These are phyloP conservation scores for Calliphora vomitoria DNA, from an alignment of 2,888 invertebrate species.

Conservation along the genomic window DNA sequence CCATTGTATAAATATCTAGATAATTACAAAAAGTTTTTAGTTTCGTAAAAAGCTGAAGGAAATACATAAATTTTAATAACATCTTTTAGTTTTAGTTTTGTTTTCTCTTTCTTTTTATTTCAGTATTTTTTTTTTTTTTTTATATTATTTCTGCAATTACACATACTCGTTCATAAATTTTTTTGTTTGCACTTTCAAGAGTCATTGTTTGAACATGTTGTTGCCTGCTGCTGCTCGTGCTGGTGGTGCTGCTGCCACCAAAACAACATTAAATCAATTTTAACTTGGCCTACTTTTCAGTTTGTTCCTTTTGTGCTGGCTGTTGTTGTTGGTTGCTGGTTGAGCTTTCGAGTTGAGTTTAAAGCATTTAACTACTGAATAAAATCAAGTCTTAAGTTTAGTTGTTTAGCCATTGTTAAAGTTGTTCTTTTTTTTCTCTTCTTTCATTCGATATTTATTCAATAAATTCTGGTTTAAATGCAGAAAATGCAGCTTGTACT, in stretches of 20 bases:
- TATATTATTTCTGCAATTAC: not conserved
- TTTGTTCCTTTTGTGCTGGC: slow-evolving; percentile 29
- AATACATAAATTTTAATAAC: slow-evolving; percentile 63
- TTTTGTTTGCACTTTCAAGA: slow-evolving; percentile 19
- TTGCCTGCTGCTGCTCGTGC: not conserved
- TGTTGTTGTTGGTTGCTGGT: not conserved
- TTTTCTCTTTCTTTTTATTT: slow-evolving; percentile 48
- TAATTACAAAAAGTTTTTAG: slow-evolving; percentile 49
- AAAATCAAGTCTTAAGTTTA: slow-evolving; percentile 46
- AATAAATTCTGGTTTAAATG: slow-evolving; percentile 31
- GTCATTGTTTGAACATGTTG: slow-evolving; percentile 36
- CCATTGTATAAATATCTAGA: slow-evolving; percentile 54
- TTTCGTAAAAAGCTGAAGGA: slow-evolving; percentile 43
- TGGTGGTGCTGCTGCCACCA: slow-evolving; percentile 23
- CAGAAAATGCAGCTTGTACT: slow-evolving; percentile 44
- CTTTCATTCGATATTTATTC: slow-evolving; percentile 30
- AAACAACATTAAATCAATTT: slow-evolving; percentile 82
- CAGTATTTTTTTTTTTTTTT: not conserved
- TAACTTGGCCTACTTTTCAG: slow-evolving; percentile 81
- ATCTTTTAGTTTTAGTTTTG: slow-evolving; percentile 25
- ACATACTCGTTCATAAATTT: not conserved
- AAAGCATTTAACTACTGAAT: slow-evolving; percentile 48
- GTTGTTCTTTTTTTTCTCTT: not conserved
- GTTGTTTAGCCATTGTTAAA: slow-evolving; percentile 36
- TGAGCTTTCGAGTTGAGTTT: slow-evolving; percentile 30